phyloP scores from a whole-genome alignment of 2,113 vertebrate species.

The Hyperoodon ampullatus region DNA sequence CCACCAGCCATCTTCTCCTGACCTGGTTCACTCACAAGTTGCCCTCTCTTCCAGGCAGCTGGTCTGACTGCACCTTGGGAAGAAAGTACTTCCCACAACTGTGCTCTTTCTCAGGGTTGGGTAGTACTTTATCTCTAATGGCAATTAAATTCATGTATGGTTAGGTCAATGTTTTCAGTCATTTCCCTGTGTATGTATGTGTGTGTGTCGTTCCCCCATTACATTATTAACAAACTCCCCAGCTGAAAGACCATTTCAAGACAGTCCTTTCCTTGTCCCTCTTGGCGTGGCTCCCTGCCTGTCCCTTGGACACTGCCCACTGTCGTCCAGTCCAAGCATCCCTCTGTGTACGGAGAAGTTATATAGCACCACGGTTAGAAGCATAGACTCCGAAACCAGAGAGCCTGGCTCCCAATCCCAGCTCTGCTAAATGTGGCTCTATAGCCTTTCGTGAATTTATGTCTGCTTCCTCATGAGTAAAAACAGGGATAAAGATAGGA shows the following conservation, averaged over 20 bases:
- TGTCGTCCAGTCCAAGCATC: background rate
- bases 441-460: background rate
- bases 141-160: background rate
- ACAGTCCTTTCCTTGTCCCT: background rate
- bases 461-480: background rate
- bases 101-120: background rate
- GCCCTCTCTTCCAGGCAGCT: background rate
- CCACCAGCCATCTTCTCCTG: background rate
- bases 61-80: accelerated
- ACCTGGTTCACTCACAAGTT: background rate
- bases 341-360: background rate
- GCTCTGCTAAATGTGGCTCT: background rate
- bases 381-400: background rate
- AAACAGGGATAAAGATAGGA: background rate
- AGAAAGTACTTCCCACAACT: background rate
- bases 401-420: background rate
- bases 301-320: background rate
- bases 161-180: background rate
- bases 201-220: background rate
- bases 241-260: background rate
- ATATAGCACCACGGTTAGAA: background rate
- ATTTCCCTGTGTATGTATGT: background rate
- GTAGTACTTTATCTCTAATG: background rate
- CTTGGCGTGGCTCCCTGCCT: too few species aligned
- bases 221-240: background rate